Evolutionary conservation across 2,113 vertebrate species (phyloP).

Genomic region (Mesoclemmys tuberculata): DNA sequence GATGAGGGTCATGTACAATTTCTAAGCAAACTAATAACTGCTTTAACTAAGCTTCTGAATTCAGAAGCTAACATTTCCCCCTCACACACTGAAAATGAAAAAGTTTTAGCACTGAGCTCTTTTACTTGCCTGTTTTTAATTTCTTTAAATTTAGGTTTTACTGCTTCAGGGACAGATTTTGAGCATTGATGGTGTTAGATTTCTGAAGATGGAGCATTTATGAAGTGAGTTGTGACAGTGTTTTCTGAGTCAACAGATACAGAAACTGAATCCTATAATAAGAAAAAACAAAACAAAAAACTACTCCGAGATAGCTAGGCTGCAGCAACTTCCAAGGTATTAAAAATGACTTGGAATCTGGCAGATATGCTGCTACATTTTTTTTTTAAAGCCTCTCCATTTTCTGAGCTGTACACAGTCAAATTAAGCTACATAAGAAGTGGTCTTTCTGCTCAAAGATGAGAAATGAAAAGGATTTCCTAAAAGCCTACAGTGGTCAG

Average conservation of each 20-base stretch:
- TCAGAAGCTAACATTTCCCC: background rate
- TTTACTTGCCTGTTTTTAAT: background rate
- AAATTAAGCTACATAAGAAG: conserved; percentile 36
- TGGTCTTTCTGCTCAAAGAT: conserved; percentile 1
- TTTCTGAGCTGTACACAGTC: conserved; percentile 40
- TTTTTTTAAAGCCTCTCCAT: background rate
- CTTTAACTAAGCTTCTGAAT: background rate
- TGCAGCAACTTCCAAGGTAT: conserved; percentile 58
- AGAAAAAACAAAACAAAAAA: background rate
- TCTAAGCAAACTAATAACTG: background rate
- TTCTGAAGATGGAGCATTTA: background rate
- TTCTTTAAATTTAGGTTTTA: background rate
- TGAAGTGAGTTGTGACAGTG: conserved; percentile 29
- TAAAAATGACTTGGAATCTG: conserved; percentile 38
- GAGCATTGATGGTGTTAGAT: background rate
- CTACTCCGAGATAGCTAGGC: conserved; percentile 60
- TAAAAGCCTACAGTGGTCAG: too few species aligned
- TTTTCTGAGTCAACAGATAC: conserved; percentile 29
- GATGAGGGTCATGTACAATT: fast-evolving
- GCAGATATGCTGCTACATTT: background rate
- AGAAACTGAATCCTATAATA: conserved; percentile 22
- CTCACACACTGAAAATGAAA: background rate
- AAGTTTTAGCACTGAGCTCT: background rate
- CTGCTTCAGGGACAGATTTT: background rate
- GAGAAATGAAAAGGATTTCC: too few species aligned